phyloP scores from a whole-genome alignment of 2,888 invertebrate genomes.

The Caenorhabditis zanzibari region DNA sequence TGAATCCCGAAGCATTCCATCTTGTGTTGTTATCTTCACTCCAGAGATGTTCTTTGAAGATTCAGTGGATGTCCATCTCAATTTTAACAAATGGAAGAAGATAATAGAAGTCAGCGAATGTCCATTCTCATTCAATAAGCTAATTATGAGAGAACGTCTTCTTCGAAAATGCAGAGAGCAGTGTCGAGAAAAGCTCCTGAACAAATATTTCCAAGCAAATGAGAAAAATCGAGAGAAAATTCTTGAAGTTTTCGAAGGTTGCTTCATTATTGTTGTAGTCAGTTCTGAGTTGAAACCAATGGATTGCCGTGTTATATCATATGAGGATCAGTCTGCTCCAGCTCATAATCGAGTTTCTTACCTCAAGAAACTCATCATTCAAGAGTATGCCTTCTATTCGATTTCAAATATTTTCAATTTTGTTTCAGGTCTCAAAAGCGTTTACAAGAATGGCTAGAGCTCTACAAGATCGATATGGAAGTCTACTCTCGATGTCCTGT shows the following conservation, averaged over 20 bases:
- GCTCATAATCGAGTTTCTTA: not conserved
- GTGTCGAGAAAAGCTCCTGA: not conserved
- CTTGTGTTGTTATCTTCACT: slow-evolving; percentile 48
- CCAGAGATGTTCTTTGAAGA: slow-evolving; percentile 43
- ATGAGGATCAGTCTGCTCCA: not conserved
- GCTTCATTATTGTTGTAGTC: slow-evolving; percentile 25
- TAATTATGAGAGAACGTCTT: slow-evolving; percentile 49
- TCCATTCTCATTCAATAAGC: slow-evolving; percentile 47
- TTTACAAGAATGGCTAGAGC: slow-evolving; percentile 10
- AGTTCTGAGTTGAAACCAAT: slow-evolving; percentile 49
- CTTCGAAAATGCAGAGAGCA: slow-evolving; percentile 28
- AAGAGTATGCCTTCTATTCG: slow-evolving; percentile 9
- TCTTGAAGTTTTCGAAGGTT: slow-evolving; percentile 18
- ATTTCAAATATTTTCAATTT: not conserved
- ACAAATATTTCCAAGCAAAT: slow-evolving; percentile 17
- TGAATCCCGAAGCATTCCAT: slow-evolving; percentile 8
- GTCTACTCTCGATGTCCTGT: slow-evolving; percentile 41
- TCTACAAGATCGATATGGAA: slow-evolving; percentile 34
- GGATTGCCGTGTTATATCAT: slow-evolving; percentile 14
- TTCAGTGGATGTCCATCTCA: not conserved
- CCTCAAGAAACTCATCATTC: slow-evolving; percentile 26
- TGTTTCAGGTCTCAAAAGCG: slow-evolving; percentile 19
- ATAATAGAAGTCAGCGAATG: slow-evolving; percentile 50
- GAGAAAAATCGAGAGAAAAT: not conserved
- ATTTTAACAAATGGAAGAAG: slow-evolving; percentile 37